A percentile compares a stretch with the other conserved stretches of the same genome.
These are phyloP conservation scores for Pelosia muscerda DNA, from an alignment of 2,888 invertebrate species.

Conservation along the genomic window DNA sequence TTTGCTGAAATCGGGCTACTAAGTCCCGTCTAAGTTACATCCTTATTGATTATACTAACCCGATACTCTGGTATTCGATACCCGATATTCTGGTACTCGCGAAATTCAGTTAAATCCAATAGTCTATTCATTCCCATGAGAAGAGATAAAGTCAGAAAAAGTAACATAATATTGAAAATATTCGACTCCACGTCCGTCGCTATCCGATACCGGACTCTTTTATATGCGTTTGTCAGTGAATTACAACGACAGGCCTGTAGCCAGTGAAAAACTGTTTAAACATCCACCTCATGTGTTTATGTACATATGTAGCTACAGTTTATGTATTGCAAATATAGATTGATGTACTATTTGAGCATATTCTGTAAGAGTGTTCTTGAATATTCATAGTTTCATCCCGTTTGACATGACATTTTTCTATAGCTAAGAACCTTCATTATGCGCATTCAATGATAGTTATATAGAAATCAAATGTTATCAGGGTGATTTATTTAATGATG, in stretches of 20 bases:
- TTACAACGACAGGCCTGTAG: constrained; percentile 81
- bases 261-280: constrained; percentile 75
- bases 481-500: too few relatives aligned
- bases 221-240: constrained; percentile 86
- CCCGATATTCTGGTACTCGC: too few relatives aligned
- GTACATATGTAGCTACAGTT: constrained; percentile 38
- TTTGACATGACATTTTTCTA: too few relatives aligned
- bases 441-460: too few relatives aligned
- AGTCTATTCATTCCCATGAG: neutral
- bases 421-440: too few relatives aligned
- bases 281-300: constrained; percentile 60
- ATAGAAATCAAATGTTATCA: too few relatives aligned
- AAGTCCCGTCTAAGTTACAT: too few relatives aligned
- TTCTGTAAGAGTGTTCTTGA: constrained; percentile 9
- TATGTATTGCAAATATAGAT: constrained; percentile 31
- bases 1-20: too few relatives aligned
- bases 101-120: neutral
- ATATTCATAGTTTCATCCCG: constrained; percentile 3
- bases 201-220: constrained; percentile 78
- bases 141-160: neutral
- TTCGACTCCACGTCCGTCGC: constrained; percentile 53
- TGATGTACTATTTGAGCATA: constrained; percentile 6
- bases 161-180: constrained; percentile 4
- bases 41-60: too few relatives aligned
- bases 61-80: too few relatives aligned